A percentile compares a stretch with the other conserved stretches of the same genome.
Conservation (phyloP, 2,888 invertebrate species). For the Pollenia amentaria region DNA sequence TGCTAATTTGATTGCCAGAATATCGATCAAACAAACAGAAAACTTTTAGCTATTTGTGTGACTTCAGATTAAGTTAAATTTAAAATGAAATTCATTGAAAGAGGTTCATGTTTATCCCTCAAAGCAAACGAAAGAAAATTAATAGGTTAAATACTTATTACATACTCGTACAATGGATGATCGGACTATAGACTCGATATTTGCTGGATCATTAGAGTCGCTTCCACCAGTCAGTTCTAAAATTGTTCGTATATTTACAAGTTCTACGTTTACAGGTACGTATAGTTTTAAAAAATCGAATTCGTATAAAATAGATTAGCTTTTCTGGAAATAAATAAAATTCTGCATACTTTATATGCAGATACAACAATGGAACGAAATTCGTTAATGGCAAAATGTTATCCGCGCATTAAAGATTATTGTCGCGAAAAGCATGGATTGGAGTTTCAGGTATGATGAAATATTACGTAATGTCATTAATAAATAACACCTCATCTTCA, state of each 20-base stretch:
- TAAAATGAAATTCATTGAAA: conserved; percentile 25
- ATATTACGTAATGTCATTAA: background rate
- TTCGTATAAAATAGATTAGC: background rate
- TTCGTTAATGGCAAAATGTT: conserved; percentile 98
- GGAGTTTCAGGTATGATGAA: conserved; percentile 94
- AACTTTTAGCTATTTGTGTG: conserved; percentile 54
- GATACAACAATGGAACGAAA: conserved; percentile 99
- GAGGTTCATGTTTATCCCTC: conserved; percentile 13
- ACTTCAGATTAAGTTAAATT: conserved; percentile 26
- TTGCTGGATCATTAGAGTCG: conserved; percentile 93
- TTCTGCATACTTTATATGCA: conserved; percentile 81
- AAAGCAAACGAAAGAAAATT: background rate
- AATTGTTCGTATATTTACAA: conserved; percentile 98
- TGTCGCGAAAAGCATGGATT: conserved; percentile 98
- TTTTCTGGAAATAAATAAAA: no score
- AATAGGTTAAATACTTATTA: background rate
- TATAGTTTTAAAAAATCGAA: conserved; percentile 22
- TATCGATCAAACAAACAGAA: conserved; percentile 71
- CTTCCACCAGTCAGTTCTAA: conserved; percentile 98
- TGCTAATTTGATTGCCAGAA: conserved; percentile 61
- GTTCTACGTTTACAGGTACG: conserved; percentile 98
- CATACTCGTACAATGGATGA: conserved; percentile 90
- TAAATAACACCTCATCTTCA: background rate
- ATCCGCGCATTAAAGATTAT: conserved; percentile 98
- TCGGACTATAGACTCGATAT: conserved; percentile 94